These are phyloP conservation scores for Chionomys nivalis DNA, from an alignment of 2,113 vertebrate species.

Conservation along the genomic window DNA sequence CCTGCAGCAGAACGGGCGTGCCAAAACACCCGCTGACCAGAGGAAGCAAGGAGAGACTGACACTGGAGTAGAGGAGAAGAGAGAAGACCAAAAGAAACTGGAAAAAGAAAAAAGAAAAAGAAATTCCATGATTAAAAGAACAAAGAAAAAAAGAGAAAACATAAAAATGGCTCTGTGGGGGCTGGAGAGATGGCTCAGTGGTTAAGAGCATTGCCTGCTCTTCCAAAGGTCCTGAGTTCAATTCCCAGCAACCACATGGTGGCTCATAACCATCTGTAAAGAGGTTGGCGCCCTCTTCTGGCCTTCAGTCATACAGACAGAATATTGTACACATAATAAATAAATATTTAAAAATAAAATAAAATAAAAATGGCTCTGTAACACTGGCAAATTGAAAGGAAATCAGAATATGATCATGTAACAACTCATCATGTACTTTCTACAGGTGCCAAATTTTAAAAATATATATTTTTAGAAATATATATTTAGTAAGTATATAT, in stretches of 20 bases:
- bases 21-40: slow-evolving; percentile 8
- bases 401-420: slow-evolving; percentile 21
- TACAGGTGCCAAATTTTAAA: slow-evolving; percentile 29
- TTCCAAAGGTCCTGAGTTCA: too few relatives aligned
- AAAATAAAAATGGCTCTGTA: slow-evolving; percentile 47
- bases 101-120: slow-evolving; percentile 3
- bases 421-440: background rate
- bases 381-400: background rate
- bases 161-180: too few relatives aligned
- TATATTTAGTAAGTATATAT: background rate
- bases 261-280: too few relatives aligned
- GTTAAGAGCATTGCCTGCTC: too few relatives aligned
- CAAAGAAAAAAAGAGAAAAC: slow-evolving; percentile 51
- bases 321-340: too few relatives aligned
- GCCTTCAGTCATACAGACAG: too few relatives aligned
- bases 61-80: background rate
- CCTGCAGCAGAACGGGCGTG: background rate
- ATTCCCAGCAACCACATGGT: too few relatives aligned
- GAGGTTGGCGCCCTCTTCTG: too few relatives aligned
- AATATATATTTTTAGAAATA: background rate
- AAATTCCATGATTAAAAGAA: background rate
- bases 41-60: background rate
- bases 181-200: too few relatives aligned
- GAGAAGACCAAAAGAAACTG: background rate
- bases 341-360: too few relatives aligned